Evolutionary conservation across 2,113 vertebrate species (phyloP), one percentile per base, ranked within the genome.

Genomic region (Abramis brama): DNA sequence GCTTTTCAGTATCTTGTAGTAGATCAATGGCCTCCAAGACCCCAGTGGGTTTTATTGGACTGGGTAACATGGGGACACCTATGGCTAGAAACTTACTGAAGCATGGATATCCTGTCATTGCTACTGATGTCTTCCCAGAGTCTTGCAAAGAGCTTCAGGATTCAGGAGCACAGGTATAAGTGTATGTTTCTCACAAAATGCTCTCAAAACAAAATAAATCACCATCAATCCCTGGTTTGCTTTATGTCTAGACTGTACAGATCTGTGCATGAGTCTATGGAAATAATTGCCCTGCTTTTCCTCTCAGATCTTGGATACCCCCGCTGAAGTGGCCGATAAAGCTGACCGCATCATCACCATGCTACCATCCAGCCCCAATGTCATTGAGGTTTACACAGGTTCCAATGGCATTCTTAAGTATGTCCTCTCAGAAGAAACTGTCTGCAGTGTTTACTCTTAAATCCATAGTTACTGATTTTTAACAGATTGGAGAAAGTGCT

Each of bases 31-130:
- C 97, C 92, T 99, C 97, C 60, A 99, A 99, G 94, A 98, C 97
- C 74, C 95, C 95, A 36, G 96, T 99, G 91, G 98, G 98, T 90
- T 99, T 99, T 88, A 80, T 99, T 93, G 98, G 98, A 78, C 92
- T 99, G 89, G 98, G 98, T 82, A 99, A 99, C 89, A 99, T 99
- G 98, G 98, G 98, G 85, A 98, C 97, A 92, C 98, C 97, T 89
- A 99, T 99, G 98, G 98, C 98, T 80, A 98, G 96, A 95, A 99
- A 99, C 89, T 94, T 99, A 90, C 87, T 98, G 91, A 97, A 98
- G 90, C 94, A 98, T 30, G 98, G 98, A 88, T 99, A 98, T 90
- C 98, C 98, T 6, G 93, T 99, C 84, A 93, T 99, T 90, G 96
- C 97, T 47, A 96, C 96, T 74, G 98, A 99, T 91, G 95, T 98